Evolutionary conservation across 1,140 invertebrate genomes (phyloP), one percentile per base, ranked within the genome.

Genomic region (Anastrepha obliqua): DNA sequence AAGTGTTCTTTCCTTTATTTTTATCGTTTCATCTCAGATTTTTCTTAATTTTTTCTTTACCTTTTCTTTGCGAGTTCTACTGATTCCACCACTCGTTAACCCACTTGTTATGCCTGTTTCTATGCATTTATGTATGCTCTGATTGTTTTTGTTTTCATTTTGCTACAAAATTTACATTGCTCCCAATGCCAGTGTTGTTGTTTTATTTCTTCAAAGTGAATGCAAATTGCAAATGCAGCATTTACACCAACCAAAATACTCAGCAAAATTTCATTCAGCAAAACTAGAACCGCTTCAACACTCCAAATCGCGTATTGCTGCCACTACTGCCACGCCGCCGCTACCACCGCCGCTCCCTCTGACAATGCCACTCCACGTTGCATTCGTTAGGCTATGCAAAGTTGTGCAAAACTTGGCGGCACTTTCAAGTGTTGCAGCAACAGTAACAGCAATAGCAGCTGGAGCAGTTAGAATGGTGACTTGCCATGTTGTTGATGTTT

Each of bases 141-240:
- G 74, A 81, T 81, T 81, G 47, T 81, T 81, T 81, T 81, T 81
- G 47, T 55, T 81, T 51, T 20, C 29, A 29, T 29, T 29, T 29
- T 29, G 29, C 39, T 42, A 81, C 42, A 9, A 81, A 81, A 81
- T 81, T 81, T 81, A 47, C 51, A 81, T 55, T 81, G 44, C 47
- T 15, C 13, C 44, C 74, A 17, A 8, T 55, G 70, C 7, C 5
- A 15, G 7, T 81, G 39, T 15, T 74, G 74, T 20, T 20, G 74
- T 15, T 55, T 29, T 81, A 47, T 47, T 81, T 47, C 74, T 81
- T 81, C 44, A 58, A 81, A 55, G 44, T 15, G 47, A 81, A 81
- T 81, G 51, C 17, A 81, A 81, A 81, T 81, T 81, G 74, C n/a
- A 81, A 81, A 81, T 81, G 44, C 47, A 81, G 74, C 74, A 81